A percentile compares a stretch with the other conserved stretches of the same genome.
phyloP scores from a whole-genome alignment of 2,113 vertebrate species.

The Prolemur simus region DNA sequence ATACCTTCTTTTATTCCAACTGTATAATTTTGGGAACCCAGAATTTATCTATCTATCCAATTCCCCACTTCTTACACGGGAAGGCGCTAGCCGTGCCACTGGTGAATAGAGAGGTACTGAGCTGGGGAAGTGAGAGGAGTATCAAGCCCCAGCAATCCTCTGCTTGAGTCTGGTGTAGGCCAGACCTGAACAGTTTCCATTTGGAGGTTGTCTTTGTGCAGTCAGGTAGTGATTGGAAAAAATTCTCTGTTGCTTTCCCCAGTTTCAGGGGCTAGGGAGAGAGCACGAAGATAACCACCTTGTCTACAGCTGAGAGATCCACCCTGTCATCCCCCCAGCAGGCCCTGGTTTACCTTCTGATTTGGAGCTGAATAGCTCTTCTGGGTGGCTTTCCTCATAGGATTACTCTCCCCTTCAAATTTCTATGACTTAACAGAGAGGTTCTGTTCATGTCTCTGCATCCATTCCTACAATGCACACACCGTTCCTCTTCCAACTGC shows the following conservation, averaged over 20 bases:
- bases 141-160: neutral
- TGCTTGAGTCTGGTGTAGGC: neutral
- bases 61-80: neutral
- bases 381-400: neutral
- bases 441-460: neutral
- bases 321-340: fast-evolving
- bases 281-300: fast-evolving
- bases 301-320: fast-evolving
- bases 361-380: neutral
- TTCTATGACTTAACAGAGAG: fast-evolving
- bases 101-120: neutral
- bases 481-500: neutral
- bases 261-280: neutral
- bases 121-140: too few relatives aligned
- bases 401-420: neutral
- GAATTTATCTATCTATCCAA: neutral
- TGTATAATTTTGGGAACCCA: neutral
- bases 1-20: neutral
- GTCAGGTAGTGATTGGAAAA: neutral
- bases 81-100: neutral
- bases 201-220: neutral
- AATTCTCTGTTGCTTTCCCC: neutral
- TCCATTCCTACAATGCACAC: neutral
- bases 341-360: neutral
- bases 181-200: neutral